phyloP scores from a whole-genome alignment of 1,140 invertebrate species.

The Drosophila insularis region DNA sequence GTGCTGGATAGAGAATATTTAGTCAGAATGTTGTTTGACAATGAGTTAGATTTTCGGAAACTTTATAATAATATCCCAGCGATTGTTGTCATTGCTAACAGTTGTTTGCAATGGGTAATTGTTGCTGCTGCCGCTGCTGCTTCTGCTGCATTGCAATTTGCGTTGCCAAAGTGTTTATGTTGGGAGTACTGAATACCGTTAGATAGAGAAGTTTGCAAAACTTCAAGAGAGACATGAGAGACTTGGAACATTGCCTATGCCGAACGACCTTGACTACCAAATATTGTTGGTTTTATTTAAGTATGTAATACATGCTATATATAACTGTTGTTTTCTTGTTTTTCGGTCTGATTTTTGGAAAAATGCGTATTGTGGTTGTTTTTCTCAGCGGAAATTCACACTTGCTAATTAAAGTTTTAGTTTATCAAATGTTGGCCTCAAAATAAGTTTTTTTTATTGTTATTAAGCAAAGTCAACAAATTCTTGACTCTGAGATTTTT shows the following conservation, averaged over 20 bases:
- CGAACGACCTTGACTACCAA: conserved; percentile 69
- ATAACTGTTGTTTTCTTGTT: conserved; percentile 20
- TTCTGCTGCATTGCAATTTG: conserved; percentile 46
- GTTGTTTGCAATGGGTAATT: conserved; percentile 26
- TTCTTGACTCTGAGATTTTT: conserved; percentile 41
- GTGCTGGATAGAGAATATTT: conserved; percentile 24
- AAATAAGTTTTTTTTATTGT: conserved; percentile 50
- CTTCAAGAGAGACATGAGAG: conserved; percentile 1
- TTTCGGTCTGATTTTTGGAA: conserved; percentile 29
- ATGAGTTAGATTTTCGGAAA: conserved; percentile 21
- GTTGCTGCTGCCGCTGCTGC: conserved; percentile 20
- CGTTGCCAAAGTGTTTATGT: conserved; percentile 15
- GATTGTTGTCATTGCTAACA: conserved; percentile 49
- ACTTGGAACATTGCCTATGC: conserved; percentile 71
- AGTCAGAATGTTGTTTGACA: conserved; percentile 34
- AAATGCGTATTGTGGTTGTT: neutral
- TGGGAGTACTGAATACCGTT: conserved; percentile 43
- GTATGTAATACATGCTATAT: neutral
- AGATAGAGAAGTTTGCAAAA: conserved; percentile 48
- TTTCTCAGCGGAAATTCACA: conserved; percentile 70
- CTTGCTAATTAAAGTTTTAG: conserved; percentile 65
- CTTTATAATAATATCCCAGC: conserved; percentile 53
- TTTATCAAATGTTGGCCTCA: conserved; percentile 31
- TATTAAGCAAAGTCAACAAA: conserved; percentile 18
- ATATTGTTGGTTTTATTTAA: conserved; percentile 44